phyloP scores from a whole-genome alignment of 2,888 invertebrate genomes.

The Epirrhoe tristata region DNA sequence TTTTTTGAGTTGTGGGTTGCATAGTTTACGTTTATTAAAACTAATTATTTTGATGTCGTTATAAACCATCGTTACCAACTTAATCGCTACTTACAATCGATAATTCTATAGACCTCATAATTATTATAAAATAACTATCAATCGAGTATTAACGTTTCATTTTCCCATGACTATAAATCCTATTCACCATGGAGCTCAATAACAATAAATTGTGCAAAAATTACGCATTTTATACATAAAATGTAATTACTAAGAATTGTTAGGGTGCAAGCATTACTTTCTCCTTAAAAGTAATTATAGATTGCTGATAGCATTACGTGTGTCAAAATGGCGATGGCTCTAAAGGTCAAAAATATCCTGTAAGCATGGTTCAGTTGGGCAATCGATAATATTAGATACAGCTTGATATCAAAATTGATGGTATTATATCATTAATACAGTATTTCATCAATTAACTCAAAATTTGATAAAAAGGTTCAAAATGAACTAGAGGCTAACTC shows the following conservation, averaged over 20 bases:
- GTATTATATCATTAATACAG: no score
- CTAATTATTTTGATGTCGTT: no score
- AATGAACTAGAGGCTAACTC: no score
- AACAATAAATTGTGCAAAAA: constrained; percentile 33
- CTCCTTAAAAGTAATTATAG: constrained; percentile 58
- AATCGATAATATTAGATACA: not conserved
- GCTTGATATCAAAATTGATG: no score
- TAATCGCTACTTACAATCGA: no score
- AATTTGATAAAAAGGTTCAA: no score
- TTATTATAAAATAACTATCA: not conserved
- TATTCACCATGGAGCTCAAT: constrained; percentile 9
- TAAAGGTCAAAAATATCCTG: not conserved
- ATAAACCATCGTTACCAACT: no score
- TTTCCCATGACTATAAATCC: constrained; percentile 7
- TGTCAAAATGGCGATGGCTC: constrained; percentile 44
- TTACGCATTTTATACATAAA: constrained; percentile 25
- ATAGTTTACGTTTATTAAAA: no score
- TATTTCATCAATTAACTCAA: no score
- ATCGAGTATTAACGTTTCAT: not conserved
- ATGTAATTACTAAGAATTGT: constrained; percentile 30
- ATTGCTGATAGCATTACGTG: constrained; percentile 45
- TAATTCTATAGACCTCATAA: no score
- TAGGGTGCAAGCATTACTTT: constrained; percentile 59
- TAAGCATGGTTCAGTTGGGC: not conserved
- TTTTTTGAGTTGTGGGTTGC: no score